Conservation (phyloP, 2,113 vertebrate species). For the Hemiprocne comata region DNA sequence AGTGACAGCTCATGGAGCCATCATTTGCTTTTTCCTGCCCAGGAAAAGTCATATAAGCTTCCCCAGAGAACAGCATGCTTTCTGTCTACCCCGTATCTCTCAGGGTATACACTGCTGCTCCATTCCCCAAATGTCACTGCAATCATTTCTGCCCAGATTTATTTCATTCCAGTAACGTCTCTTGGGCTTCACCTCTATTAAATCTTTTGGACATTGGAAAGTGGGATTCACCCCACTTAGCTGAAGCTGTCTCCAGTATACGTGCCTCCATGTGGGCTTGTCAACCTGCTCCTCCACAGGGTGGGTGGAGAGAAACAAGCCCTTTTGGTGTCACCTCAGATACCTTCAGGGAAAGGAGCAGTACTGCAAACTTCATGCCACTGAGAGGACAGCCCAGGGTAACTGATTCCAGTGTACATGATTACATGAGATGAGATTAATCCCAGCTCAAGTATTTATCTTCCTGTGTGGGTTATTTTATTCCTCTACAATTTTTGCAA, state of each 20-base stretch:
- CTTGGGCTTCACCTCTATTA: conserved; percentile 53
- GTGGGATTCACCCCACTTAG: conserved; percentile 2
- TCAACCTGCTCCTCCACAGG: background rate
- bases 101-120: background rate
- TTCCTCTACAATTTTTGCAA: background rate
- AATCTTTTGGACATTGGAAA: background rate
- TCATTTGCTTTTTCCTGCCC: background rate
- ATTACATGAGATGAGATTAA: background rate
- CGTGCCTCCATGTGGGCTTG: background rate
- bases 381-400: background rate
- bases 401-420: rapidly evolving
- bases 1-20: background rate
- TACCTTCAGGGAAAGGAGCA: background rate
- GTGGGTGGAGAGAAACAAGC: background rate
- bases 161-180: background rate
- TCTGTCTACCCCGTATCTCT: background rate
- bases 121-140: background rate
- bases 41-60: background rate
- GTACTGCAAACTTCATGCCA: background rate
- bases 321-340: background rate
- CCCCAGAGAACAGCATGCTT: background rate
- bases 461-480: background rate
- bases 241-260: background rate
- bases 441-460: background rate
- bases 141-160: conserved; percentile 49